phyloP scores from a whole-genome alignment of 1,140 invertebrate species.

The Formica exsecta region DNA sequence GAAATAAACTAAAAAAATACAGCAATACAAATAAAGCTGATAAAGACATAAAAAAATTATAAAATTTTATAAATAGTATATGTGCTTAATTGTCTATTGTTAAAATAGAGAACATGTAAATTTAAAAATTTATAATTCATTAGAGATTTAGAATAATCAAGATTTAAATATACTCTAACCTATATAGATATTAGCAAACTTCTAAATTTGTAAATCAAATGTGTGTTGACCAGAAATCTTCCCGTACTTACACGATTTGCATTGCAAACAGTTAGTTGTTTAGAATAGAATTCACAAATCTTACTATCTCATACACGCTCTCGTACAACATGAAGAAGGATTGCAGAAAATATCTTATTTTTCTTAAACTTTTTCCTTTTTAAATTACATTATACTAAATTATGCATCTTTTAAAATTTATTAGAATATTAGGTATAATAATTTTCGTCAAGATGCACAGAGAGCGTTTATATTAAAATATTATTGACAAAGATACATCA shows the following conservation, averaged over 20 bases:
- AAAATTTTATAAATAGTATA: neutral
- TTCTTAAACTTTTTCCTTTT: neutral
- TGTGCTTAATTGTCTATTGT: neutral
- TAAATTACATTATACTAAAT: neutral
- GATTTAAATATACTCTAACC: constrained; percentile 43
- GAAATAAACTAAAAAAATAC: neutral
- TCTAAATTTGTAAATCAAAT: constrained; percentile 61
- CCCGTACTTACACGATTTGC: constrained; percentile 32
- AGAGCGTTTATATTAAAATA: neutral
- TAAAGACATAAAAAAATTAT: neutral
- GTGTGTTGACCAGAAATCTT: constrained; percentile 38
- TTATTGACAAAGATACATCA: neutral
- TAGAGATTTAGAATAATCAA: constrained; percentile 21
- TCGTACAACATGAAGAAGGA: neutral
- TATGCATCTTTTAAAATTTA: neutral
- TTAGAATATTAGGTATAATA: neutral
- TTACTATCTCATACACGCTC: constrained; percentile 4
- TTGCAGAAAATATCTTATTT: constrained; percentile 3
- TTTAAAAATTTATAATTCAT: constrained; percentile 20
- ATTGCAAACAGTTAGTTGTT: constrained; percentile 46
- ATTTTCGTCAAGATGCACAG: no score
- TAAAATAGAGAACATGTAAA: neutral
- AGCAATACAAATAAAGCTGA: neutral
- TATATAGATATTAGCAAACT: constrained; percentile 41
- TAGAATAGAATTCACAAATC: neutral